Evolutionary conservation across 1,140 invertebrate species (phyloP), one percentile per base, ranked within the genome.

Genomic region (Adelges cooleyi): DNA sequence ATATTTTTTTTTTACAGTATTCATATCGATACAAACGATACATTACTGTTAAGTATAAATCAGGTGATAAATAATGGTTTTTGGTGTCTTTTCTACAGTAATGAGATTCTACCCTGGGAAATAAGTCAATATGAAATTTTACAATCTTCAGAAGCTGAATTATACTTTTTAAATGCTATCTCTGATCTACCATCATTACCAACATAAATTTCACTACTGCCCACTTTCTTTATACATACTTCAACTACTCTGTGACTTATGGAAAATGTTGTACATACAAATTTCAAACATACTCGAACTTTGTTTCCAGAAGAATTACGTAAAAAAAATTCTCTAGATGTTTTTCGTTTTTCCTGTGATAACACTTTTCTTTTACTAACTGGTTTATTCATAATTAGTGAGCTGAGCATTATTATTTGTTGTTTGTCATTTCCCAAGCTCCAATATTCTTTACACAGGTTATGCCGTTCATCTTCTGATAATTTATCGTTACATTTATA

Each of bases 41-140:
- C 50, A 66, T 66, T 53, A 51, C 23, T 13, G 49, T 25, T 8
- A 66, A 25, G n/a, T 40, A 54, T 29, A 66, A 51, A 46, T 53
- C 50, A 17, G 33, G 18, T 22, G 27, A n/a, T 22, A 66, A 53
- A 42, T 66, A 66, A 23, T 66, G 38, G 4, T 49, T 51, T 40
- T 38, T 22, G 15, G 65, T 54, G 3, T 49, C 22, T 23, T 48
- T 36, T 53, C 65, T 53, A 22, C 36, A 53, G 46, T 66, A 66
- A 51, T 66, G 50, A 2, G 65, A 66, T 20, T 53, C 65, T 18
- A 66, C 46, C 22, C 20, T 29, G 5, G 65, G 65, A 54, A 66
- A 66, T 54, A n/a, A 42, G 42, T 66, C 42, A 17, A 66, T 54
- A 53, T 66, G 65, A 15, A 2, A 23, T 53, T 42, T 44, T 13